Percentiles rank a stretch among this genome's conserved stretches.
These are phyloP conservation scores for Mobula birostris DNA, from an alignment of 2,113 vertebrate genomes.

Conservation along the genomic window DNA sequence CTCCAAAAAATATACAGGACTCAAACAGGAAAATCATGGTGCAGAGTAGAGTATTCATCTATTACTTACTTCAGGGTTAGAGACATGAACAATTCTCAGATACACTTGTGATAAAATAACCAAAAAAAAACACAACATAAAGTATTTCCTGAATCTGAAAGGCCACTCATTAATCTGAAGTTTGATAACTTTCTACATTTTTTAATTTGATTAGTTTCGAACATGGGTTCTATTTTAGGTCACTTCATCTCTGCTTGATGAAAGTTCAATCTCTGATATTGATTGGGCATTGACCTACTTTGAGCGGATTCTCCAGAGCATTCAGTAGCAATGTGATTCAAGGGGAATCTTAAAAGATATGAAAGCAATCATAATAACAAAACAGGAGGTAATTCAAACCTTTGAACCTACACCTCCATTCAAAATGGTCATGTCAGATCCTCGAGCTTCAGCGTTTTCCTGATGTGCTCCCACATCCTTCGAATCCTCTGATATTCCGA, in stretches of 20 bases:
- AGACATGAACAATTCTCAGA: not conserved
- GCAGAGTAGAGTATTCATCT: not conserved
- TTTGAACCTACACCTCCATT: too few species aligned
- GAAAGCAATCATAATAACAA: not conserved
- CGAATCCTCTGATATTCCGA: too few species aligned
- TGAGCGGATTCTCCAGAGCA: not conserved
- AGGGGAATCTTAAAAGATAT: not conserved
- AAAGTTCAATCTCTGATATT: not conserved
- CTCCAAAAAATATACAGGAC: not conserved
- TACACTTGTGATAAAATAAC: not conserved
- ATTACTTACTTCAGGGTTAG: not conserved
- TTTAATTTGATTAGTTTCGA: not conserved
- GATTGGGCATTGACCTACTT: not conserved
- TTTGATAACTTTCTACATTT: not conserved
- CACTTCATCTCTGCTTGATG: not conserved
- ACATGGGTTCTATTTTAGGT: not conserved
- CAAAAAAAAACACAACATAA: too few species aligned
- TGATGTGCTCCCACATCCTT: too few species aligned
- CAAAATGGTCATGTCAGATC: too few species aligned
- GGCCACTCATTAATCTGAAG: not conserved
- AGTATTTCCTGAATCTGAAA: not conserved
- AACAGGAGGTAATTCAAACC: too few species aligned
- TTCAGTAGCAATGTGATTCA: not conserved
- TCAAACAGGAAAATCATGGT: not conserved
- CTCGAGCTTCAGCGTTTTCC: too few species aligned